Evolutionary conservation across 2,113 vertebrate genomes (phyloP), one percentile per base, ranked within the genome.

Genomic region (Ceyx melanurus): DNA sequence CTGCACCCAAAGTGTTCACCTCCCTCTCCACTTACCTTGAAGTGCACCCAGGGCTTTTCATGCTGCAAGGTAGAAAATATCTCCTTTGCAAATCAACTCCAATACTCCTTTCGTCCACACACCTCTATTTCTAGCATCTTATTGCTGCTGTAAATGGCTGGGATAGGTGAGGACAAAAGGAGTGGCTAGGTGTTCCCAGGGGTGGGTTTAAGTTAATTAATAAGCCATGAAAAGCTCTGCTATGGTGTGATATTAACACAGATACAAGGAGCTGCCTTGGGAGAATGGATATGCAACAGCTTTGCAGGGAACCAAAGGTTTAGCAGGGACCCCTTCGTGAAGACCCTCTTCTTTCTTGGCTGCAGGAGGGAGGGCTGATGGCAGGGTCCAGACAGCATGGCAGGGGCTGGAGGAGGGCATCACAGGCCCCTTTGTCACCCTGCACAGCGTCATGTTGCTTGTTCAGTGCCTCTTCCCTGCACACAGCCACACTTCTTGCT

Each of bases 11-110:
- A 48, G 42, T 5, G 1, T 37, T 64, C 14, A 2, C 46, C 31
- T 70, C 56, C 68, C 57, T 33, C 37, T 66, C 57, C 43, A 50
- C 89, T 94, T 95, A 97, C 96, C 96, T 94, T 45, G 82, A 62
- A 60, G 13, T 1, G 54, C 37, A 37, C 48, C 54, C 42, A 29
- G 64, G 28, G 50, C 23, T 88, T 61, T 83, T 95, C 96, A 96
- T 96, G 78, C 60, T 77, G 10, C 1, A 0, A 74, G 46, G 46
- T 60, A 26, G 40, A 48, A 82, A 67, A 5, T 66, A 26, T n/a
- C 70, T 82, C 64, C 83, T 82, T 26, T 64, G 82, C 43, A 77
- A 78, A 89, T 28, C 11, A 6, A 33, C 60, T 68, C 64, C 37
- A 3, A 64, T 3, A 13, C n/a, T 42, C 40, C 58, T 50, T 25